Evolutionary conservation across 2,888 invertebrate genomes (phyloP).

Genomic region (Cryptophagus acutangulus): DNA sequence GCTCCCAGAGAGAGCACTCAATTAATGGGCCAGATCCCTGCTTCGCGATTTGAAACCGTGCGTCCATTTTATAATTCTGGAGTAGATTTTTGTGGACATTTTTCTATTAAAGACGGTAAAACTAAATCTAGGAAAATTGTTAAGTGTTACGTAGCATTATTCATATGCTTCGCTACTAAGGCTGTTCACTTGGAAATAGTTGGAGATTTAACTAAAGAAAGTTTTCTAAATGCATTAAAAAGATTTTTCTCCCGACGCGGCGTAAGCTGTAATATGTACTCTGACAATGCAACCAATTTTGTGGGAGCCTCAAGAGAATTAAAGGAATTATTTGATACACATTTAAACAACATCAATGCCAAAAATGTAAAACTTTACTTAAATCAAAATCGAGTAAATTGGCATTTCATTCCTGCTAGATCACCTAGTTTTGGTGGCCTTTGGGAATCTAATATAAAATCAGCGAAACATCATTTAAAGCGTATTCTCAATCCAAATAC

Average conservation of each 20-base stretch:
- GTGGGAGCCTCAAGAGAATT: conserved; percentile 11
- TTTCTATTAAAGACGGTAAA: conserved; percentile 19
- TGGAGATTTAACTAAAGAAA: conserved; percentile 19
- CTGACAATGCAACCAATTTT: too few relatives aligned
- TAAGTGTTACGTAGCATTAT: conserved; percentile 31
- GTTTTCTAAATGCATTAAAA: conserved; percentile 20
- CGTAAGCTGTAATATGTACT: conserved; percentile 12
- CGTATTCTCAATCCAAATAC: too few relatives aligned
- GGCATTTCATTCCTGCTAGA: too few relatives aligned
- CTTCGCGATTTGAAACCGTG: conserved; percentile 8
- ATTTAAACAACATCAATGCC: too few relatives aligned
- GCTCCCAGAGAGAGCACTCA: conserved; percentile 12
- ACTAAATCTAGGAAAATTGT: conserved; percentile 18
- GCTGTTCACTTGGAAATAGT: conserved; percentile 38
- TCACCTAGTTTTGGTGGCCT: too few relatives aligned
- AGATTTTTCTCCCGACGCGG: conserved; percentile 18
- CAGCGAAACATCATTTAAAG: too few relatives aligned
- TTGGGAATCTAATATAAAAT: too few relatives aligned
- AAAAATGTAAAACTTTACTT: too few relatives aligned
- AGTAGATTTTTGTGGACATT: conserved; percentile 30
- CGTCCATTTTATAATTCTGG: conserved; percentile 19
- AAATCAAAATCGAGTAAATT: too few relatives aligned
- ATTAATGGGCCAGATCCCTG: conserved; percentile 21
- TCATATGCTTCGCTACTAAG: conserved; percentile 31
- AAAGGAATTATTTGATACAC: too few relatives aligned